Conservation (phyloP, 1,140 invertebrate species). For the Zophobas atratus region DNA sequence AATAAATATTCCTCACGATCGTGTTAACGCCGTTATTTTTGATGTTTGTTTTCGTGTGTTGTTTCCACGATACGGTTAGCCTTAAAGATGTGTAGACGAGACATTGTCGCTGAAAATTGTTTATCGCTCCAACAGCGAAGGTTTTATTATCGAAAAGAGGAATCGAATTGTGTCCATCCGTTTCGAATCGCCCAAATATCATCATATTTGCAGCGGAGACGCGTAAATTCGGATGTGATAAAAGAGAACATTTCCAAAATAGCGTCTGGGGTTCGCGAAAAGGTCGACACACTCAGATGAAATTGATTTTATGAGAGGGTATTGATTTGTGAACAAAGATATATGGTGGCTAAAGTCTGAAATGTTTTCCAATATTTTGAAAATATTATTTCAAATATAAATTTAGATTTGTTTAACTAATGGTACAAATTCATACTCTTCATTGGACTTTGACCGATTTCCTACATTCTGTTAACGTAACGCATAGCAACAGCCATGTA, state of each 20-base stretch:
- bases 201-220: background rate
- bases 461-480: no score
- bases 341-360: no score
- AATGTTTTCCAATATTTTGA: no score
- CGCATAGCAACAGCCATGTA: no score
- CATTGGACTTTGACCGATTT: no score
- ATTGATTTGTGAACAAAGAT: no score
- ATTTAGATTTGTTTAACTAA: no score
- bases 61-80: conserved; percentile 1
- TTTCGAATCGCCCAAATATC: background rate
- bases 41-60: background rate
- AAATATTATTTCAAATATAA: no score
- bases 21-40: conserved; percentile 7
- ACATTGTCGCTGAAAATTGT: background rate
- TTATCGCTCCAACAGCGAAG: conserved; percentile 9
- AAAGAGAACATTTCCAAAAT: conserved; percentile 3
- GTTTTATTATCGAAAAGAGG: conserved; percentile 13
- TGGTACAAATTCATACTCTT: no score
- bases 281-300: no score
- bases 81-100: background rate
- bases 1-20: background rate
- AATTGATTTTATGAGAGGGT: no score
- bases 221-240: conserved; percentile 1
- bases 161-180: conserved; percentile 9
- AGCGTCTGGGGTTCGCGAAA: background rate